These are phyloP conservation scores for Psittacus erithacus DNA, from an alignment of 2,113 vertebrate species.

Conservation along the genomic window DNA sequence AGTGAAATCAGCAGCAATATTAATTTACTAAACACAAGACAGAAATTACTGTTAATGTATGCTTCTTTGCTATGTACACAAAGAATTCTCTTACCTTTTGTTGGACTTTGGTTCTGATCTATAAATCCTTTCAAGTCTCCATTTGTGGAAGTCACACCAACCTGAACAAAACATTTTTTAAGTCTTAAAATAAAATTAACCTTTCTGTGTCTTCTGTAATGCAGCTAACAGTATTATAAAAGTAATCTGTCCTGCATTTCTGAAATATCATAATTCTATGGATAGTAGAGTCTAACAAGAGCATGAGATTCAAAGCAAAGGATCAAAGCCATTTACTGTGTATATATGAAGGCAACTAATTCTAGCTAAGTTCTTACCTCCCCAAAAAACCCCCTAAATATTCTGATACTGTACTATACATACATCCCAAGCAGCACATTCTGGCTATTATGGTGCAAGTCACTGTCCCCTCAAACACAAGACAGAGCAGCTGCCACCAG, in stretches of 20 bases:
- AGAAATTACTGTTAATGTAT: background rate
- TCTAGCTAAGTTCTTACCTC: background rate
- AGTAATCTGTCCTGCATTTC: background rate
- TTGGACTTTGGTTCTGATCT: slow-evolving; percentile 80
- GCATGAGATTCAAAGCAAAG: background rate
- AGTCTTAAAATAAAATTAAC: slow-evolving; percentile 32
- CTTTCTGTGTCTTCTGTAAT: background rate
- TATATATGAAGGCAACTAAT: background rate
- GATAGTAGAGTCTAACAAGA: background rate
- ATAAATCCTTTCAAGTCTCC: slow-evolving; percentile 79
- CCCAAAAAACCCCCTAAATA: rapidly evolving
- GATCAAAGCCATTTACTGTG: background rate
- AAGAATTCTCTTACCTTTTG: slow-evolving; percentile 77
- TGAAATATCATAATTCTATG: background rate
- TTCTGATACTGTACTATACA: background rate
- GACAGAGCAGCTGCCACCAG: background rate
- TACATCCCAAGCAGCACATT: background rate
- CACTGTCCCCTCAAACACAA: background rate
- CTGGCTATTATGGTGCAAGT: background rate
- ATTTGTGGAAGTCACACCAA: slow-evolving; percentile 77
- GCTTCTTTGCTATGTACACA: background rate
- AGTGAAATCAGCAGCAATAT: background rate
- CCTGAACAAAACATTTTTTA: slow-evolving; percentile 74
- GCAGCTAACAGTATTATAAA: background rate
- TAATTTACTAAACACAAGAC: background rate